These are phyloP conservation scores for Quiscalus mexicanus DNA, from an alignment of 2,113 vertebrate genomes.

Conservation along the genomic window DNA sequence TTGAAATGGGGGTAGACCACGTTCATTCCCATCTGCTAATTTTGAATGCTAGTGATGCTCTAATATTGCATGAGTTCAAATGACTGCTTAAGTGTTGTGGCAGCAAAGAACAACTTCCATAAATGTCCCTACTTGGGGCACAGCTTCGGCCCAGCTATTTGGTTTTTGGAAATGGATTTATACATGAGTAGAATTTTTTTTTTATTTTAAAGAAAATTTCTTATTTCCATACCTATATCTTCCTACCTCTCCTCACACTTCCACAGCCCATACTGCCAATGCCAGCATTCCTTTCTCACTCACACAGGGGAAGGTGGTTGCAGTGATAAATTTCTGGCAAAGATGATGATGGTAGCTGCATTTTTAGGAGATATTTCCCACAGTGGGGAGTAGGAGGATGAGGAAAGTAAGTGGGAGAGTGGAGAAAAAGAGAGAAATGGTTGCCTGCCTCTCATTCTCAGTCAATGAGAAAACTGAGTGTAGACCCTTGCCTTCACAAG, in stretches of 20 bases:
- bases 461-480: background rate
- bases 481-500: background rate
- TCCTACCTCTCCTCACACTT: background rate
- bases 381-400: background rate
- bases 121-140: background rate
- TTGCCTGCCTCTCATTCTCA: background rate
- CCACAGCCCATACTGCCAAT: background rate
- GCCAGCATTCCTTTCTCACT: background rate
- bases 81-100: background rate
- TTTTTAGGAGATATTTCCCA: background rate
- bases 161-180: background rate
- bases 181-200: background rate
- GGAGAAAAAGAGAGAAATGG: background rate
- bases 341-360: background rate
- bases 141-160: background rate
- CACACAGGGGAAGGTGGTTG: background rate
- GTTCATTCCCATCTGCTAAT: background rate
- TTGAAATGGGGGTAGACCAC: background rate
- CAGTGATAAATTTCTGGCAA: background rate
- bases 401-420: background rate
- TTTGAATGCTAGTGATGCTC: background rate
- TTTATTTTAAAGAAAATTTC: background rate
- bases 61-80: background rate
- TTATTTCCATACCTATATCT: background rate
- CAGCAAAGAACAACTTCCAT: background rate